phyloP scores from a whole-genome alignment of 35 echinoderm and acorn worm genomes.

The Heliocidaris erythrogramma region DNA sequence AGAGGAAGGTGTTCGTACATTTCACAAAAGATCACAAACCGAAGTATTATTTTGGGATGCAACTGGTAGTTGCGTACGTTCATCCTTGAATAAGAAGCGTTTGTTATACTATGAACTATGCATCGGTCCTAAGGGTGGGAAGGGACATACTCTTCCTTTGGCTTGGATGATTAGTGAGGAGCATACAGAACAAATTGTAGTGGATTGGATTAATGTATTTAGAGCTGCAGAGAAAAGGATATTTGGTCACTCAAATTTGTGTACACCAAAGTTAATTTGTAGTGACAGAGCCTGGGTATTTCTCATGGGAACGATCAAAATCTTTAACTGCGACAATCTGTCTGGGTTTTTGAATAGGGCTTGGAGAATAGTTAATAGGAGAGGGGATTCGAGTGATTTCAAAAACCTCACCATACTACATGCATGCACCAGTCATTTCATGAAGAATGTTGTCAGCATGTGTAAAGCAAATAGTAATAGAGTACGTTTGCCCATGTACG shows the following conservation, averaged over 20 bases:
- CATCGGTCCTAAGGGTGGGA: not conserved
- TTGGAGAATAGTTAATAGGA: not conserved
- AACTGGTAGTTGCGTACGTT: not conserved
- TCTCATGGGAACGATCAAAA: not conserved
- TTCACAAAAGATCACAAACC: not conserved
- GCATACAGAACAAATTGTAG: not conserved
- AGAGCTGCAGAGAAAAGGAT: not conserved
- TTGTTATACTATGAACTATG: not conserved
- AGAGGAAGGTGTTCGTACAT: not conserved
- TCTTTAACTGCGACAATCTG: not conserved
- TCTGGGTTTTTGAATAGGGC: not conserved
- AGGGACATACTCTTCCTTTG: not conserved
- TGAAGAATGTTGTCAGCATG: not conserved
- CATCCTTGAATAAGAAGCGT: not conserved
- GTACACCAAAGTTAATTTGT: not conserved
- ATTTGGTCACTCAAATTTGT: not conserved
- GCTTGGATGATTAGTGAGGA: not conserved
- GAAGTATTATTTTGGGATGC: slow-evolving; percentile 2
- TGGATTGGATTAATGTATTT: slow-evolving; percentile 4
- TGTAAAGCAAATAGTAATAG: not conserved
- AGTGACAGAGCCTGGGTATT: not conserved
- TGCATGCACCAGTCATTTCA: not conserved
- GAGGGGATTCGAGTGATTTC: not conserved
- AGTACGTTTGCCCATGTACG: not conserved
- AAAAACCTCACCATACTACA: not conserved